These are phyloP conservation scores for Orthosia cruda DNA, from an alignment of 2,888 invertebrate species.

Conservation along the genomic window DNA sequence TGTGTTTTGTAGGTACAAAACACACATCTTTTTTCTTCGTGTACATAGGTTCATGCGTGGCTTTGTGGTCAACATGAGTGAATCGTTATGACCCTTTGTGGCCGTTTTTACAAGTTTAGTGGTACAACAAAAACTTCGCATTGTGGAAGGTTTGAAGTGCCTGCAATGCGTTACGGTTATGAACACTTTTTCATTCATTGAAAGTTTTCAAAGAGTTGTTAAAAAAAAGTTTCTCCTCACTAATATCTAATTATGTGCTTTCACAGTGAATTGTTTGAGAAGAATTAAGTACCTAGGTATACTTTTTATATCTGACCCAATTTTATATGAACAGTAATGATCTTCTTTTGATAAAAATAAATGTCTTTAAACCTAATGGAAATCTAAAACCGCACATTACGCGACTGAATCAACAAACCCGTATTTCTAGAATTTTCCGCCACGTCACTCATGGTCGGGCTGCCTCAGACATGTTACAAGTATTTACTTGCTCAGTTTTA, in stretches of 20 bases:
- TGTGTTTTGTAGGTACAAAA: not conserved
- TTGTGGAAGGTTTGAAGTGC: not conserved
- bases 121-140: not conserved
- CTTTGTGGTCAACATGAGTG: not conserved
- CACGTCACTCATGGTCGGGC: slow-evolving; percentile 6
- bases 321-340: not conserved
- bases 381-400: not conserved
- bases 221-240: too few species aligned
- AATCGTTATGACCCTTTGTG: not conserved
- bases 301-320: not conserved
- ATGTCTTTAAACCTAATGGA: not conserved
- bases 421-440: too few species aligned
- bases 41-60: not conserved
- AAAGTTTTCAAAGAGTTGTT: not conserved
- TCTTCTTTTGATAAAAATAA: too few species aligned
- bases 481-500: slow-evolving; percentile 3
- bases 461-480: slow-evolving; percentile 2
- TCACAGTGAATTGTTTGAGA: not conserved
- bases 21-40: not conserved
- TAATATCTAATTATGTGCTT: too few species aligned
- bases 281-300: too few species aligned
- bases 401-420: too few species aligned
- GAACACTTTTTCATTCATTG: not conserved
- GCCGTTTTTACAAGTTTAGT: not conserved
- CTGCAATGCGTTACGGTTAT: not conserved